Evolutionary conservation across 2,113 vertebrate genomes (phyloP), one percentile per base, ranked within the genome.

Genomic region (Oncorhynchus tshawytscha): DNA sequence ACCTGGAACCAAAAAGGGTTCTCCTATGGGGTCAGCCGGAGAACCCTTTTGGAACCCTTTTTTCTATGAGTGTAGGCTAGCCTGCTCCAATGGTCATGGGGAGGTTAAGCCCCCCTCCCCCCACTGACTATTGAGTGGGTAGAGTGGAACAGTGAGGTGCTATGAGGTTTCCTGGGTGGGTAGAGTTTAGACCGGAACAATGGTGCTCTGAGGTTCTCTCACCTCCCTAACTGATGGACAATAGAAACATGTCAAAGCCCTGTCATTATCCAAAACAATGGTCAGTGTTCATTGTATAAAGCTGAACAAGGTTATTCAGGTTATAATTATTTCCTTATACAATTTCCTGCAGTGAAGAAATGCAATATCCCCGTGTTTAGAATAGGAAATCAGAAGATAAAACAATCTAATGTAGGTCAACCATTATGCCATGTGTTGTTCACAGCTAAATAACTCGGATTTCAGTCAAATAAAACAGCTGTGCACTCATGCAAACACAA

Each of bases 21-120:
- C 9, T 45, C 39, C 39, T 45, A 12, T 45, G 9, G 9, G 2
- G 39, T 3, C 39, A 45, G 39, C 39, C 9, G 39, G 11, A 11
- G 39, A 45, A 9, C 39, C 39, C 39, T 45, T 45, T 45, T 11
- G 39, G 8, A 45, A 9, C 8, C 39, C 39, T 9, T 45, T 39
- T 45, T 45, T 45, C 39, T 45, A 45, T 11, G 39, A 11, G 39
- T 45, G 39, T 45, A 51, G 5, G 57, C n/a, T 48, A 31, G 31
- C 45, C 31, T 11, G 20, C 20, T 70, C 34, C 39, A 22, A 48
- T 64, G 66, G 83, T 81, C 45, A 80, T 75, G 83, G 29, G 62
- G 5, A 20, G 39, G 51, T 80, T 75, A 48, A 16, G 80, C 9
- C 69, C 22, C 60, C 11, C 16, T 54, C 11, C 20, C 39, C 78